Percentiles rank a stretch among this genome's conserved stretches.
Evolutionary conservation across 2,113 vertebrate genomes (phyloP).

Genomic region (Pampusana beccarii): DNA sequence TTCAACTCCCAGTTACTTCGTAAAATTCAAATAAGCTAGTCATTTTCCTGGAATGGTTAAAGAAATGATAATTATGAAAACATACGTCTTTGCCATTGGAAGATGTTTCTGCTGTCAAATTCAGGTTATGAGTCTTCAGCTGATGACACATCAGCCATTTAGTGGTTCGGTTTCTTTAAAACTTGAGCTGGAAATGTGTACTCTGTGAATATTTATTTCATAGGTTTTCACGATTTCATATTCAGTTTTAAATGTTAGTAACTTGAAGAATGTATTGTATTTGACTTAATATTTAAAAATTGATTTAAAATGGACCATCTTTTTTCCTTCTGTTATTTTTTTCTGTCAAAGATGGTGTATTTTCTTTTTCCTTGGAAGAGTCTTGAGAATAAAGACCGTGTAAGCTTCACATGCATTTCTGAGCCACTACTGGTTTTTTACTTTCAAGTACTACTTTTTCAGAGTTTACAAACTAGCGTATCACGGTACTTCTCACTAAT

Average conservation of each 20-base stretch:
- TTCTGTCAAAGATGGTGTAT: not conserved
- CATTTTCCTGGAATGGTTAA: not conserved
- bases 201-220: not conserved
- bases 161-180: not conserved
- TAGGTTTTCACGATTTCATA: not conserved
- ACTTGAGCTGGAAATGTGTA: not conserved
- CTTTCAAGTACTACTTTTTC: not conserved
- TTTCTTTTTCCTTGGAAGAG: not conserved
- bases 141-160: not conserved
- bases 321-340: not conserved
- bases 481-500: not conserved
- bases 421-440: not conserved
- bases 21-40: not conserved
- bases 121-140: not conserved
- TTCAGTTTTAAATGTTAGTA: not conserved
- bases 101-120: not conserved
- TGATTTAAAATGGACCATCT: not conserved
- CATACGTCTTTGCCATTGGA: not conserved
- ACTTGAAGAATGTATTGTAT: not conserved
- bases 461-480: not conserved
- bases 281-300: not conserved
- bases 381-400: not conserved
- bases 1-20: not conserved
- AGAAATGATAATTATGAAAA: not conserved
- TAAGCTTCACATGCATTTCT: not conserved